Conservation (phyloP, 2,888 invertebrate genomes). For the Plemyria rubiginata region DNA sequence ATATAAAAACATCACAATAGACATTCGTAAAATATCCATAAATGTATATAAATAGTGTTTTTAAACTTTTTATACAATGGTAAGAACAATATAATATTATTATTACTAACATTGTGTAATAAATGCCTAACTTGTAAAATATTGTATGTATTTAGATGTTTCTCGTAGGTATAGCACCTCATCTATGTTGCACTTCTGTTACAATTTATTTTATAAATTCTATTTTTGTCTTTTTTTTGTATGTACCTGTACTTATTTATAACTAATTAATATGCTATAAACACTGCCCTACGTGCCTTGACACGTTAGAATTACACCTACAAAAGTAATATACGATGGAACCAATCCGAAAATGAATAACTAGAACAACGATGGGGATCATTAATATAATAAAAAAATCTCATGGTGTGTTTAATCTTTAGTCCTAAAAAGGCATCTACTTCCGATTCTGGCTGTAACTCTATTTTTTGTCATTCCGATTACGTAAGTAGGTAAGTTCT, state of each 20-base stretch:
- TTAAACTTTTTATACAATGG: slow-evolving; percentile 1
- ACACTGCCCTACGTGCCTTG: not conserved
- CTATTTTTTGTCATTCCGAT: not conserved
- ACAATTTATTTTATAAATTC: not conserved
- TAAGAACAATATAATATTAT: no score
- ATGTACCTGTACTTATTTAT: not conserved
- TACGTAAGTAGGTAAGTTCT: not conserved
- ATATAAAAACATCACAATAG: slow-evolving; percentile 1
- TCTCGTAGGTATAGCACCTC: not conserved
- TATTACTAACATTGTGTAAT: not conserved
- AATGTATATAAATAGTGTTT: not conserved
- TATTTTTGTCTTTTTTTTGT: not conserved
- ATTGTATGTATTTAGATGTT: not conserved
- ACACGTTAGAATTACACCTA: no score
- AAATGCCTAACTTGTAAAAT: not conserved
- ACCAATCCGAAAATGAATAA: no score
- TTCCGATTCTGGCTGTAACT: not conserved
- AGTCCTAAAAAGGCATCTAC: no score
- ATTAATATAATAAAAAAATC: no score
- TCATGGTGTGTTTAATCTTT: no score
- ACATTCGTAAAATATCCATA: slow-evolving; percentile 1
- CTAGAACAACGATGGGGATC: no score
- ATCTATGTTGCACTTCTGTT: not conserved
- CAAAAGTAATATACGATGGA: no score
- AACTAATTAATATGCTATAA: slow-evolving; percentile 1